A percentile compares a stretch with the other conserved stretches of the same genome.
These are phyloP conservation scores for Philonicus albiceps DNA, from an alignment of 2,888 invertebrate genomes.

Conservation along the genomic window DNA sequence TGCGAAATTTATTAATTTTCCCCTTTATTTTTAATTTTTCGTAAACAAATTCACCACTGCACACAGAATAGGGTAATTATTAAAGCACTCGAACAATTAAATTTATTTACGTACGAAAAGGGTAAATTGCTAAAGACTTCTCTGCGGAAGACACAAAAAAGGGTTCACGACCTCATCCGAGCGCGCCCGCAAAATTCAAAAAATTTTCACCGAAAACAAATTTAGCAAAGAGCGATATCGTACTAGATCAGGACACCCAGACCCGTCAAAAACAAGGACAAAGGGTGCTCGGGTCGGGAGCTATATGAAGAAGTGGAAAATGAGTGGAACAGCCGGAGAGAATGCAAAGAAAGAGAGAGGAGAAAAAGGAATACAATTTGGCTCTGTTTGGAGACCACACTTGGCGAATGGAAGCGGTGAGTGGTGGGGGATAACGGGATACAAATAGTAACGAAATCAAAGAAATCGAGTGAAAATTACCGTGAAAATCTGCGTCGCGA, in stretches of 20 bases:
- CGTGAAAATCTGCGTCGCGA: neutral
- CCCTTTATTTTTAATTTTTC: neutral
- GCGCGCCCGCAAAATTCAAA: constrained; percentile 23
- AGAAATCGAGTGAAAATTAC: neutral
- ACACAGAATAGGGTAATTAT: neutral
- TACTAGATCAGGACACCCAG: constrained; percentile 29
- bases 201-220: constrained; percentile 12
- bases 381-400: neutral
- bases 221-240: neutral
- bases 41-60: neutral
- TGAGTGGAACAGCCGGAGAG: neutral
- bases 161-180: constrained; percentile 35
- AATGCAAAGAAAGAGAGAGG: neutral
- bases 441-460: neutral
- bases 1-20: neutral
- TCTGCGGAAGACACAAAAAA: neutral
- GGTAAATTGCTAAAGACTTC: neutral
- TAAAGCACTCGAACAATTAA: neutral
- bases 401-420: neutral
- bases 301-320: neutral
- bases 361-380: neutral
- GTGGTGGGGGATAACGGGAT: neutral
- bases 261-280: neutral
- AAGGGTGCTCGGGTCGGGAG: neutral
- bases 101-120: neutral